Conservation (phyloP, 2,888 invertebrate genomes). For the Boloria euphrosyne region DNA sequence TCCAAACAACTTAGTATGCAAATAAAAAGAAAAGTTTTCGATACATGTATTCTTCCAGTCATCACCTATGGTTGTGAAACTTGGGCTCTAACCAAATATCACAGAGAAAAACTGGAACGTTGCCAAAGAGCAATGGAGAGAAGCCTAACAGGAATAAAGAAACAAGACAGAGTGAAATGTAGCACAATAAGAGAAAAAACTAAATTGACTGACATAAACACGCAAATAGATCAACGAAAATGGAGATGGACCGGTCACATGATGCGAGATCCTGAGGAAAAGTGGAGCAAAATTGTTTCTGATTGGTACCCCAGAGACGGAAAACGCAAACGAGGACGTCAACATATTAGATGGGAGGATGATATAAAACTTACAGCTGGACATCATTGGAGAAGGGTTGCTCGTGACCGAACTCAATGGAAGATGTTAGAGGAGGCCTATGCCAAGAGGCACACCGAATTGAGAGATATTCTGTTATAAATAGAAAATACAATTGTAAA, state of each 20-base stretch:
- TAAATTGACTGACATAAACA: too few relatives aligned
- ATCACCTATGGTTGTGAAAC: conserved; percentile 30
- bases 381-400: neutral
- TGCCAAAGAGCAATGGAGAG: conserved; percentile 18
- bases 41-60: conserved; percentile 35
- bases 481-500: too few relatives aligned
- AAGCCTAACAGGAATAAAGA: conserved; percentile 2
- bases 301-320: too few relatives aligned
- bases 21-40: conserved; percentile 31
- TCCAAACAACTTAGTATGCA: conserved; percentile 19
- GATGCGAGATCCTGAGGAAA: too few relatives aligned
- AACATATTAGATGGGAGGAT: neutral
- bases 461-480: too few relatives aligned
- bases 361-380: neutral
- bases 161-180: neutral
- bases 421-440: neutral
- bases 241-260: too few relatives aligned
- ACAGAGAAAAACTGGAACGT: conserved; percentile 16
- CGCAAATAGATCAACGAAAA: too few relatives aligned
- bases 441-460: too few relatives aligned
- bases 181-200: too few relatives aligned
- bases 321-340: too few relatives aligned
- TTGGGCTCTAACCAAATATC: conserved; percentile 16
- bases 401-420: neutral
- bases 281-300: too few relatives aligned